Evolutionary conservation across 2,888 invertebrate species (phyloP).

Genomic region (Thecocarcelia acutangulata): DNA sequence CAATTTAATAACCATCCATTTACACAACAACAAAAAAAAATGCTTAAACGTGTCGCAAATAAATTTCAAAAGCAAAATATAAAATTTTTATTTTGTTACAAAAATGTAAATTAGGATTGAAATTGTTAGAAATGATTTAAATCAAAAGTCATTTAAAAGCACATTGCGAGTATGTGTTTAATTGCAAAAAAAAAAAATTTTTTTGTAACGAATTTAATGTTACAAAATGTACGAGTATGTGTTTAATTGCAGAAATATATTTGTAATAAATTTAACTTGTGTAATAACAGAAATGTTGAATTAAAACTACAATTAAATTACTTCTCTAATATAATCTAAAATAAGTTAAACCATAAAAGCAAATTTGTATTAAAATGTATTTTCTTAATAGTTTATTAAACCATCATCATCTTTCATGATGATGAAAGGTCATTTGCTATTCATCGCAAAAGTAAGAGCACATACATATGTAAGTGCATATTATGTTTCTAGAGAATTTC

Average conservation of each 20-base stretch:
- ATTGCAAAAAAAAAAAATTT: neutral
- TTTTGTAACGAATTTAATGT: conserved; percentile 8
- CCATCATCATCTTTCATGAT: too few relatives aligned
- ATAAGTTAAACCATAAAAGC: neutral
- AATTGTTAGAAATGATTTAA: conserved; percentile 42
- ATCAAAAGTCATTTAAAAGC: conserved; percentile 12
- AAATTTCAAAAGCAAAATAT: conserved; percentile 26
- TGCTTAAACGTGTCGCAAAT: conserved; percentile 25
- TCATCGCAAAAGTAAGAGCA: too few relatives aligned
- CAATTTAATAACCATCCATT: neutral
- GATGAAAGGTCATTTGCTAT: too few relatives aligned
- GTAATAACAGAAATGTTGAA: conserved; percentile 7
- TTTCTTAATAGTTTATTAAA: too few relatives aligned
- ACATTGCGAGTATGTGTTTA: conserved; percentile 20
- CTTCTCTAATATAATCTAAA: conserved; percentile 14
- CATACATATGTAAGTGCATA: too few relatives aligned
- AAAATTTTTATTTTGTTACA: neutral
- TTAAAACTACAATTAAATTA: conserved; percentile 25
- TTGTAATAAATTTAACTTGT: conserved; percentile 6
- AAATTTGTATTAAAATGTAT: conserved; percentile 7
- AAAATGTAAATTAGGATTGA: conserved; percentile 10
- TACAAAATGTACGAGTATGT: too few relatives aligned
- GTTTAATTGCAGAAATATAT: conserved; percentile 20
- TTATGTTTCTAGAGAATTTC: too few relatives aligned
- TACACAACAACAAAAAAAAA: conserved; percentile 13